Evolutionary conservation across 2,888 invertebrate genomes (phyloP).

Genomic region (Eumacrocentrus americanus): DNA sequence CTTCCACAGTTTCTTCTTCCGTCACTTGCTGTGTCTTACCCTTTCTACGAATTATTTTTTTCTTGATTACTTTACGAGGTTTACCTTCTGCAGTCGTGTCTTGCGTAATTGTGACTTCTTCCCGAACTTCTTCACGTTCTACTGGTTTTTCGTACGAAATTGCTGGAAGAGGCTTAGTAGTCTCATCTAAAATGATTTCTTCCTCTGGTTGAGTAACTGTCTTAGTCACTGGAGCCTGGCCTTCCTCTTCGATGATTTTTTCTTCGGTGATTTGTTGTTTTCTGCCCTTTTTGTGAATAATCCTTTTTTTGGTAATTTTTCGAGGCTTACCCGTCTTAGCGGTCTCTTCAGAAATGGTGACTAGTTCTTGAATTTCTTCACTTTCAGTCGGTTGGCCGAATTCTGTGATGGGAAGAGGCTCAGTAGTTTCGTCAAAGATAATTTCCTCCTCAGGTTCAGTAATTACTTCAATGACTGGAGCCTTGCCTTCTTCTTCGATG

Average conservation of each 20-base stretch:
- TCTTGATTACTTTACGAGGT: conserved; percentile 50
- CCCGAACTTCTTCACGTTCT: conserved; percentile 36
- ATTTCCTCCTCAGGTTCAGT: conserved; percentile 44
- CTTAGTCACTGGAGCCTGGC: conserved; percentile 28
- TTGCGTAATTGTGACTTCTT: conserved; percentile 43
- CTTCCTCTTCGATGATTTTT: conserved; percentile 48
- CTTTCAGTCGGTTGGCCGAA: conserved; percentile 50
- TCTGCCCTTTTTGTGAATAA: conserved; percentile 26
- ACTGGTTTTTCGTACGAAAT: conserved; percentile 49
- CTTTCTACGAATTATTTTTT: conserved; percentile 57
- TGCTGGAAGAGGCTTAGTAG: conserved; percentile 32
- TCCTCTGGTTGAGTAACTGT: conserved; percentile 40
- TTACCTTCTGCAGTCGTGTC: conserved; percentile 40
- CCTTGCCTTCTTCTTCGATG: conserved; percentile 58
- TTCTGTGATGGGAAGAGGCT: conserved; percentile 42
- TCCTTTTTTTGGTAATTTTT: conserved; percentile 24
- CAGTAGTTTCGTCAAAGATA: conserved; percentile 54
- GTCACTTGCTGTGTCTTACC: conserved; percentile 60
- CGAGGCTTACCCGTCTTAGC: conserved; percentile 51
- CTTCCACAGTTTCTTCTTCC: conserved; percentile 57
- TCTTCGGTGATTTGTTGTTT: conserved; percentile 39
- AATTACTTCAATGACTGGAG: conserved; percentile 54
- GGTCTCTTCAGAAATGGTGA: conserved; percentile 41
- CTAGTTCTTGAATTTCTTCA: conserved; percentile 51
- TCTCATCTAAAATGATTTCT: conserved; percentile 39